Percentiles rank a stretch among this genome's conserved stretches.
These are phyloP conservation scores for Myiozetetes cayanensis DNA, from an alignment of 2,113 vertebrate genomes.

Conservation along the genomic window DNA sequence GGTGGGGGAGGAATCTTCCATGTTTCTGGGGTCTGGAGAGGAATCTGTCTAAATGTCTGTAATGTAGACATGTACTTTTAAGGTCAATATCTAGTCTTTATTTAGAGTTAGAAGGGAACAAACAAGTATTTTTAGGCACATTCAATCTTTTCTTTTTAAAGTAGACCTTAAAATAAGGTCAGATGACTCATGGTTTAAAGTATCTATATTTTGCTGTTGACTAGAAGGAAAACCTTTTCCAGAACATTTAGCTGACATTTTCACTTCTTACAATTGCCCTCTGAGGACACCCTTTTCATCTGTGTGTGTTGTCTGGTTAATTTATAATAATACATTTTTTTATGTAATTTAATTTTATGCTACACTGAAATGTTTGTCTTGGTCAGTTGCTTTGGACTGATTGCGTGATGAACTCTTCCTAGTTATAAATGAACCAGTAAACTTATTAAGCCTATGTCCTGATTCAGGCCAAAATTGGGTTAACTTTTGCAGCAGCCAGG, in stretches of 20 bases:
- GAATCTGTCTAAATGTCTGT: not conserved
- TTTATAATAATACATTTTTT: not conserved
- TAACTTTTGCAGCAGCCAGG: not conserved
- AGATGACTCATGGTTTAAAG: not conserved
- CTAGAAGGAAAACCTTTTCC: not conserved
- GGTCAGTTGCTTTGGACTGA: not conserved
- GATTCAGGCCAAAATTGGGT: not conserved
- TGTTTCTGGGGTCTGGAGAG: not conserved
- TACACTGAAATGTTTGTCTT: not conserved
- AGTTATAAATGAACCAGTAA: not conserved
- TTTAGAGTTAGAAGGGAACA: not conserved
- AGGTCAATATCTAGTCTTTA: not conserved
- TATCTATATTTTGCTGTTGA: not conserved
- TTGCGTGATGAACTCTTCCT: not conserved
- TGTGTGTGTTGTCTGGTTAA: not conserved
- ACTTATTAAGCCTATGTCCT: not conserved
- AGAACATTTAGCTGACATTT: not conserved
- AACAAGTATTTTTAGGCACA: not conserved
- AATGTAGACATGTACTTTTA: not conserved
- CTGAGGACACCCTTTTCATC: fast-evolving
- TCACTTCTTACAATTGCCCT: not conserved
- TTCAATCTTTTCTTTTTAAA: not conserved
- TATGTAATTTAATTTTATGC: not conserved
- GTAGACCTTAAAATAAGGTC: not conserved
- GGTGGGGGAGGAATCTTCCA: not conserved